Conservation (phyloP, 2,888 invertebrate genomes). For the Caenorhabditis sulstoni region DNA sequence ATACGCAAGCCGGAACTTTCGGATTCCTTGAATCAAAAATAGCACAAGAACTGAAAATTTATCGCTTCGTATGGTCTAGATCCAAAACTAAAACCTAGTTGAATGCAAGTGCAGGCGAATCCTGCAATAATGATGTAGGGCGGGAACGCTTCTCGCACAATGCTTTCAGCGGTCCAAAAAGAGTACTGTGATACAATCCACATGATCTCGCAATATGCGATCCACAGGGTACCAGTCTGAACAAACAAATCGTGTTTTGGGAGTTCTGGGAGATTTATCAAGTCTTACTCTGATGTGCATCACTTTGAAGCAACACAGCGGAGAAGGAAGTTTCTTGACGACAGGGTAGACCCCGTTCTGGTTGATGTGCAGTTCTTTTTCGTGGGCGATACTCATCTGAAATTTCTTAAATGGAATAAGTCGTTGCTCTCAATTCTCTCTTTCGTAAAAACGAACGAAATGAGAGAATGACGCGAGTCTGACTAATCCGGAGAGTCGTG, state of each 20-base stretch:
- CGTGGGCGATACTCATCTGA: constrained; percentile 61
- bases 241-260: constrained; percentile 7
- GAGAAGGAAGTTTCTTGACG: constrained; percentile 63
- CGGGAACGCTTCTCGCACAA: constrained; percentile 59
- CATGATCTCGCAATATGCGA: constrained; percentile 71
- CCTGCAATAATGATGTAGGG: constrained; percentile 59
- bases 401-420: no score
- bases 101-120: constrained; percentile 59
- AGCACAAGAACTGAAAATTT: constrained; percentile 48
- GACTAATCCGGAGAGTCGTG: background rate
- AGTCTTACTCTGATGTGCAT: constrained; percentile 67
- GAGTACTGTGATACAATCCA: constrained; percentile 71
- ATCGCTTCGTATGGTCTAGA: background rate
- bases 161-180: constrained; percentile 67
- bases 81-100: constrained; percentile 43
- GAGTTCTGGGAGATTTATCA: background rate
- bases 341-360: constrained; percentile 62
- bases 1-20: constrained; percentile 46
- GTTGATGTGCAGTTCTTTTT: constrained; percentile 53
- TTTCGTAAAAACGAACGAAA: background rate
- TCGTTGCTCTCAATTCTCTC: no score
- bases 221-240: constrained; percentile 69
- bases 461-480: background rate
- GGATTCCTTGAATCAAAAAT: constrained; percentile 54
- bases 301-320: constrained; percentile 67